Percentiles rank a stretch among this genome's conserved stretches.
Conservation (phyloP, 2,888 invertebrate species). For the Crematogaster levior region DNA sequence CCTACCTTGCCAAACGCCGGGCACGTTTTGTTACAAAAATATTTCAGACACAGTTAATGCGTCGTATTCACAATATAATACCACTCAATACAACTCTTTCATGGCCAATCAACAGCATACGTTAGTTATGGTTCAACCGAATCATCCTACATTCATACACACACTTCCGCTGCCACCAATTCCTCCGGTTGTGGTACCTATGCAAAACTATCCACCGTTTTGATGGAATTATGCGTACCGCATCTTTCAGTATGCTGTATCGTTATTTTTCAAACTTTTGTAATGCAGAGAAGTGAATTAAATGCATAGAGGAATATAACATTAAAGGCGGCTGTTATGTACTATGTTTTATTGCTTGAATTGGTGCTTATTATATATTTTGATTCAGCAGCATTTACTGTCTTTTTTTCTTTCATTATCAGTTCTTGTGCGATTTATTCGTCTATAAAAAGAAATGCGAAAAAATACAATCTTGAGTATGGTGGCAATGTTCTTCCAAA, state of each 20-base stretch:
- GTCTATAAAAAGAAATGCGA: slow-evolving; percentile 29
- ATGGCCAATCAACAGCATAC: slow-evolving; percentile 74
- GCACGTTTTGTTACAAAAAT: slow-evolving; percentile 76
- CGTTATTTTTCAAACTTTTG: slow-evolving; percentile 57
- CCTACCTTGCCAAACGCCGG: slow-evolving; percentile 71
- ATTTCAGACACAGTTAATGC: slow-evolving; percentile 70
- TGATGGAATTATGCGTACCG: slow-evolving; percentile 72
- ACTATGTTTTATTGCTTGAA: slow-evolving; percentile 78
- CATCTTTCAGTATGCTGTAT: slow-evolving; percentile 34
- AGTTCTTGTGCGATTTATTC: slow-evolving; percentile 31
- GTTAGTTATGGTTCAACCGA: slow-evolving; percentile 72
- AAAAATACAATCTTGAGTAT: slow-evolving; percentile 47
- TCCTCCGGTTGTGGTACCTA: slow-evolving; percentile 69
- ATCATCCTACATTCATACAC: slow-evolving; percentile 70
- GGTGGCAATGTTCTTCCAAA: slow-evolving; percentile 52
- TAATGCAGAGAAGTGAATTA: slow-evolving; percentile 50
- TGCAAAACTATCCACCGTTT: slow-evolving; percentile 71
- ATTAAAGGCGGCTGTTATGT: slow-evolving; percentile 73
- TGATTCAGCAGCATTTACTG: slow-evolving; percentile 23
- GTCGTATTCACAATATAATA: slow-evolving; percentile 72
- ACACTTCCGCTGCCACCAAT: slow-evolving; percentile 67
- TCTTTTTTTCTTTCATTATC: slow-evolving; percentile 51
- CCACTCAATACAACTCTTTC: slow-evolving; percentile 69
- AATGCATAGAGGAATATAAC: slow-evolving; percentile 75
- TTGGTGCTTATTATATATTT: slow-evolving; percentile 77